A percentile compares a stretch with the other conserved stretches of the same genome.
phyloP scores from a whole-genome alignment of 2,797 vertebrate species.

The Rhinogobio ventralis region DNA sequence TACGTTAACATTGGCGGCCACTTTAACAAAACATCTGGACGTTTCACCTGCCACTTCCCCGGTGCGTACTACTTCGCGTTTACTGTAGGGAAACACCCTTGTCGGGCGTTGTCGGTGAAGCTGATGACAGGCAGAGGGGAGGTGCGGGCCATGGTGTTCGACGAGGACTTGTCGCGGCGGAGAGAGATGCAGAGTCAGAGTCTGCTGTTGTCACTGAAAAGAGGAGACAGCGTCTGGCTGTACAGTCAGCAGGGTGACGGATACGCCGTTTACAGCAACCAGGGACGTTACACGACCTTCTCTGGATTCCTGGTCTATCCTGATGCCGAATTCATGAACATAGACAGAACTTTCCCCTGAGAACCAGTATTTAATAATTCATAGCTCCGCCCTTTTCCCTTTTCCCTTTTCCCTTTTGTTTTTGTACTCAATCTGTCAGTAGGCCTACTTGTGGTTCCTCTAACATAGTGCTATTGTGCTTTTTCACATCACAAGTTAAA shows the following conservation, averaged over 20 bases:
- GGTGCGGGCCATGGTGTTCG: conserved; percentile 84
- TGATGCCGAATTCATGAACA: conserved; percentile 55
- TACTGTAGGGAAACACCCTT: conserved; percentile 82
- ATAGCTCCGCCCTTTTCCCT: conserved; percentile 4
- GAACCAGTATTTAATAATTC: conserved; percentile 29
- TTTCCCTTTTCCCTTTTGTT: conserved; percentile 14
- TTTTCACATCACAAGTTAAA: background rate
- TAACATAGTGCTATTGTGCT: background rate
- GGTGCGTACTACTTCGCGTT: conserved; percentile 83
- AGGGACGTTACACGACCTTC: conserved; percentile 83
- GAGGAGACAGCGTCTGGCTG: conserved; percentile 79
- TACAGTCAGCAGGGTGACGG: conserved; percentile 83
- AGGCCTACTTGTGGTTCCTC: background rate
- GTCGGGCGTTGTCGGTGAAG: conserved; percentile 81
- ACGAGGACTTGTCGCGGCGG: conserved; percentile 78
- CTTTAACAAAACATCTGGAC: conserved; percentile 79
- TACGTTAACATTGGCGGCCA: conserved; percentile 82
- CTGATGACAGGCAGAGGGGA: conserved; percentile 79
- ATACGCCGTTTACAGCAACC: conserved; percentile 84
- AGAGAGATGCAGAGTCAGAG: conserved; percentile 86
- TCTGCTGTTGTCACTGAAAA: conserved; percentile 74
- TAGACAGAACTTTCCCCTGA: conserved; percentile 70
- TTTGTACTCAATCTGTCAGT: background rate
- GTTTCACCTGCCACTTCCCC: conserved; percentile 76
- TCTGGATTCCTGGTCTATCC: conserved; percentile 83